phyloP scores from a whole-genome alignment of 35 echinoderm and acorn worm species.

The Chiridota heheva region DNA sequence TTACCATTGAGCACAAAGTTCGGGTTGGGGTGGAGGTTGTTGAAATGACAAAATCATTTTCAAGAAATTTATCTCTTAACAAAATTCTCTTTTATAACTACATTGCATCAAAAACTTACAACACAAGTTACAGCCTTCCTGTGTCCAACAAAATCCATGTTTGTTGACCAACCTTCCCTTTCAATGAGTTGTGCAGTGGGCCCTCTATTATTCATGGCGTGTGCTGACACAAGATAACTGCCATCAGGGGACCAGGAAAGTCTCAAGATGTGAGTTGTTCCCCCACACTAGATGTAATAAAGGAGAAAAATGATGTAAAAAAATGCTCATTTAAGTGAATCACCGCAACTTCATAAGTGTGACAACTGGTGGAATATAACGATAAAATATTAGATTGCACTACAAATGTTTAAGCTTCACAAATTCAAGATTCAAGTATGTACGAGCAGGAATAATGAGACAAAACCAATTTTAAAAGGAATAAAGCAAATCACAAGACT shows the following conservation, averaged over 20 bases:
- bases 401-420: not conserved
- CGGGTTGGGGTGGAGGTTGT: too few relatives aligned
- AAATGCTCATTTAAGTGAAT: not conserved
- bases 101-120: constrained; percentile 42
- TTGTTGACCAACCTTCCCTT: constrained; percentile 89
- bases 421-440: not conserved
- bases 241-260: constrained; percentile 96
- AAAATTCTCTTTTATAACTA: not conserved
- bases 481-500: too few relatives aligned
- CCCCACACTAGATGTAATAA: constrained; percentile 70
- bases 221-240: constrained; percentile 85
- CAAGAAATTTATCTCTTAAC: not conserved
- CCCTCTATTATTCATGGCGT: constrained; percentile 96
- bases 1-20: too few relatives aligned
- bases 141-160: constrained; percentile 99
- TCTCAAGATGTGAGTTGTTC: constrained; percentile 80
- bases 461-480: too few relatives aligned
- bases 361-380: too few relatives aligned
- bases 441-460: too few relatives aligned
- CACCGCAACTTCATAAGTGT: too few relatives aligned
- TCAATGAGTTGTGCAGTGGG: constrained; percentile 98
- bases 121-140: constrained; percentile 97
- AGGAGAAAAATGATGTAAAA: constrained; percentile 1
- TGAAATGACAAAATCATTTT: too few relatives aligned
- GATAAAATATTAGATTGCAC: too few relatives aligned